Evolutionary conservation across 2,888 invertebrate species (phyloP).

Genomic region (Clistopyga incitator): DNA sequence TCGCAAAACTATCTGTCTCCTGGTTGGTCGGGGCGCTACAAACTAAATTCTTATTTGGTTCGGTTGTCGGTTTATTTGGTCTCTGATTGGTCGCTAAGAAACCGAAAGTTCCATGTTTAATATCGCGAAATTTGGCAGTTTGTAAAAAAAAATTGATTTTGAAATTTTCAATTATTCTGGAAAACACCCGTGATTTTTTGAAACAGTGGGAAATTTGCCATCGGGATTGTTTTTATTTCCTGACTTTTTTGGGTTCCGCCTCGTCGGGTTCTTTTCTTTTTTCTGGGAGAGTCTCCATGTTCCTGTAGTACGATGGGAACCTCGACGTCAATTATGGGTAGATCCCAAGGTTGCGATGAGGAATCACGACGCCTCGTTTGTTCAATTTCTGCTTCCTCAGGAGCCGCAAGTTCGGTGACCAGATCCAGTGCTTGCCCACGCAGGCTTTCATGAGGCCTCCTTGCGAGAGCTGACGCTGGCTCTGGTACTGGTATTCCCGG

Average conservation of each 20-base stretch:
- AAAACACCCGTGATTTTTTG: background rate
- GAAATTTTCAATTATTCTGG: background rate
- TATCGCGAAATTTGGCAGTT: background rate
- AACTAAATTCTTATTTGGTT: background rate
- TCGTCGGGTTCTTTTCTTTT: background rate
- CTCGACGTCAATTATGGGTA: background rate
- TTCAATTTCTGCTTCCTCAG: background rate
- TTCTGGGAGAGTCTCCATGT: background rate
- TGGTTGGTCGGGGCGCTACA: background rate
- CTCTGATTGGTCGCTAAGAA: background rate
- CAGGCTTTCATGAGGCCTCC: background rate
- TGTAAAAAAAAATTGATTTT: background rate
- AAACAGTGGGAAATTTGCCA: background rate
- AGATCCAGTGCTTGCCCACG: background rate
- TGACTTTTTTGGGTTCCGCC: constrained; percentile 7
- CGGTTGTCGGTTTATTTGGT: background rate
- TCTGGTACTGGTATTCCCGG: constrained; percentile 7
- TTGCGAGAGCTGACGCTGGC: background rate
- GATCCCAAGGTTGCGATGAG: background rate
- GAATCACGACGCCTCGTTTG: background rate
- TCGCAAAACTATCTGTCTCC: background rate
- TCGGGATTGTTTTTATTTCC: constrained; percentile 1
- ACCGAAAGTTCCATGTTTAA: background rate
- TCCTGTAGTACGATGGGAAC: background rate
- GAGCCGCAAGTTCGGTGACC: background rate